Evolutionary conservation across 2,797 vertebrate species (phyloP).

Genomic region (Brachymystax lenok): DNA sequence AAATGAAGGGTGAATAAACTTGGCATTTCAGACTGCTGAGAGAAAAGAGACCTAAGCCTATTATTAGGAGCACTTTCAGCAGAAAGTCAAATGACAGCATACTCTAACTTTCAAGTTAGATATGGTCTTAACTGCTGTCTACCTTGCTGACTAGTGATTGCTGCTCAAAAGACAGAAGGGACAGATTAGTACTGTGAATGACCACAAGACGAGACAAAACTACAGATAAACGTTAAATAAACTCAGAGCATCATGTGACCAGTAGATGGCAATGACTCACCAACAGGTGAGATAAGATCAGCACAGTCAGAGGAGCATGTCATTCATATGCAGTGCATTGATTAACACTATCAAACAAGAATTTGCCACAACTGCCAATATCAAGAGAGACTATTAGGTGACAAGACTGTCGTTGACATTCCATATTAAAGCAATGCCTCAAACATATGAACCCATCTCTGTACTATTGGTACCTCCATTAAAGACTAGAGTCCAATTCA

Average conservation of each 20-base stretch:
- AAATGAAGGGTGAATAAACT: neutral
- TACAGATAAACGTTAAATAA: neutral
- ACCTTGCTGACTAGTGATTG: too few relatives aligned
- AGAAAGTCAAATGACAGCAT: too few relatives aligned
- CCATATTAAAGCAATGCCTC: neutral
- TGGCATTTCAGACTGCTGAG: neutral
- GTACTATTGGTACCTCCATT: too few relatives aligned
- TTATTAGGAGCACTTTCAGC: neutral
- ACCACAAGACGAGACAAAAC: too few relatives aligned
- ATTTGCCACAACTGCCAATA: neutral
- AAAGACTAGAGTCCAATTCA: too few relatives aligned
- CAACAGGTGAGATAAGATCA: constrained; percentile 28
- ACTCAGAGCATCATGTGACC: constrained; percentile 42
- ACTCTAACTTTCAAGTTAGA: too few relatives aligned
- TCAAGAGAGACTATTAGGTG: neutral
- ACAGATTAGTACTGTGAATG: too few relatives aligned
- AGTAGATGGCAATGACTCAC: constrained; percentile 68
- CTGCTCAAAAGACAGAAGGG: neutral
- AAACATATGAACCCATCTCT: neutral
- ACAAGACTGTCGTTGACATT: neutral
- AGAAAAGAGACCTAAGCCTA: neutral
- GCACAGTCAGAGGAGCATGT: neutral
- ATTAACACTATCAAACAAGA: neutral
- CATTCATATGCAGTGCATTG: neutral
- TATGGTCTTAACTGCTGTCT: too few relatives aligned